Evolutionary conservation across 2,797 vertebrate genomes (phyloP).

Genomic region (Chromobotia macracanthus): DNA sequence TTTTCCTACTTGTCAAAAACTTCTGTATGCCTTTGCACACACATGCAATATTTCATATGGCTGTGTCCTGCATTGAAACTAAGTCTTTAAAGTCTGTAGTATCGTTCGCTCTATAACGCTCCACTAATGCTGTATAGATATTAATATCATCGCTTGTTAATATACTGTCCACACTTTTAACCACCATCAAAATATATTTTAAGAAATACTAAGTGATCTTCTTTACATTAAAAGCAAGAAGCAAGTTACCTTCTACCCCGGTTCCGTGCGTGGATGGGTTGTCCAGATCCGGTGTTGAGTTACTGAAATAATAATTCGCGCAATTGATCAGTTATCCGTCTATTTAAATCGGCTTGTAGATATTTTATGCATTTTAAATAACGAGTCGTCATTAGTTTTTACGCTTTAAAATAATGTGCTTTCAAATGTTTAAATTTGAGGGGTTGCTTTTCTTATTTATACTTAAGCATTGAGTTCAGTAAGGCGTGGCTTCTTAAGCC

Average conservation of each 20-base stretch:
- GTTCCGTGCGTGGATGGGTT: background rate
- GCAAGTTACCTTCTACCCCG: constrained; percentile 13
- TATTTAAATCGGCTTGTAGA: no score
- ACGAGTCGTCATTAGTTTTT: constrained; percentile 1
- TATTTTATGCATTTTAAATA: constrained; percentile 4
- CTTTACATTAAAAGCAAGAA: background rate
- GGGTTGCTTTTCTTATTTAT: constrained; percentile 53
- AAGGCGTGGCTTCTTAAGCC: constrained; percentile 55
- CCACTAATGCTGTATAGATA: background rate
- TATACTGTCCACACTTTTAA: background rate
- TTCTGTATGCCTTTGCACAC: constrained; percentile 41
- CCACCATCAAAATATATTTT: background rate
- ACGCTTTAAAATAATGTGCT: background rate
- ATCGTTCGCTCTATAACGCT: background rate
- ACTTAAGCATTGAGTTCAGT: constrained; percentile 39
- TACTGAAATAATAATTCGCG: background rate
- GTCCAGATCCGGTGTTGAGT: constrained; percentile 6
- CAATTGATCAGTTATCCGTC: no score
- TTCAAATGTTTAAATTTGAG: constrained; percentile 9
- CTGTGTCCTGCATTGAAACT: constrained; percentile 28
- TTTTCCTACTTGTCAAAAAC: constrained; percentile 27
- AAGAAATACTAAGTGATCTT: background rate
- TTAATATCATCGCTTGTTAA: background rate
- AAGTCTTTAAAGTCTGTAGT: background rate
- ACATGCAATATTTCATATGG: constrained; percentile 50